A percentile compares a stretch with the other conserved stretches of the same genome.
These are phyloP conservation scores for Zapornia atra DNA, from an alignment of 2,113 vertebrate genomes.

Conservation along the genomic window DNA sequence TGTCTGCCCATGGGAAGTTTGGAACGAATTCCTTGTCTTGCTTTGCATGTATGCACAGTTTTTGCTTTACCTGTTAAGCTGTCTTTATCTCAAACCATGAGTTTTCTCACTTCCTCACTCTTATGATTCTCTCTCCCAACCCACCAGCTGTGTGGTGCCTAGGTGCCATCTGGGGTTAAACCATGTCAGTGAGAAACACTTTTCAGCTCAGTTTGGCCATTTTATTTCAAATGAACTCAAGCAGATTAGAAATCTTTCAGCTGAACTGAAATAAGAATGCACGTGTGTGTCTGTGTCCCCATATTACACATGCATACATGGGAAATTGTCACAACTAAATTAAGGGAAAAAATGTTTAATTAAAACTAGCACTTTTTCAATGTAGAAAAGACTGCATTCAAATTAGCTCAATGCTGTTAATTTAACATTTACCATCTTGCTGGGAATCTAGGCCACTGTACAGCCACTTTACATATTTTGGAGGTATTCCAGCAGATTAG, in stretches of 20 bases:
- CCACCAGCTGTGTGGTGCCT: no score
- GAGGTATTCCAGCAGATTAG: not conserved
- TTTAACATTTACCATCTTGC: not conserved
- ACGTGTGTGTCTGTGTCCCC: fast-evolving
- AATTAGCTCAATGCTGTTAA: not conserved
- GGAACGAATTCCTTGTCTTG: no score
- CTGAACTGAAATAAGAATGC: not conserved
- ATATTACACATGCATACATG: not conserved
- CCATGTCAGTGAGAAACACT: not conserved
- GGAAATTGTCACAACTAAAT: not conserved
- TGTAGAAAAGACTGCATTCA: not conserved
- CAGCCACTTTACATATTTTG: not conserved
- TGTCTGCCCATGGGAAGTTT: no score
- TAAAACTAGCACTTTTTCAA: not conserved
- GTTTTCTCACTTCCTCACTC: no score
- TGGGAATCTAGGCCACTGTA: not conserved
- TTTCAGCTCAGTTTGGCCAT: not conserved
- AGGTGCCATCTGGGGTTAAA: no score
- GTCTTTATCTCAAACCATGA: no score
- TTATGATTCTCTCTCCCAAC: no score
- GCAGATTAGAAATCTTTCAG: not conserved
- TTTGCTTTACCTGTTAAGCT: no score
- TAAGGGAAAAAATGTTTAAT: not conserved
- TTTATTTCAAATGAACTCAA: not conserved
- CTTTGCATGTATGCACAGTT: no score